Percentiles rank a stretch among this genome's conserved stretches.
phyloP scores from a whole-genome alignment of 2,888 invertebrate species.

The Cheilosia urbana region DNA sequence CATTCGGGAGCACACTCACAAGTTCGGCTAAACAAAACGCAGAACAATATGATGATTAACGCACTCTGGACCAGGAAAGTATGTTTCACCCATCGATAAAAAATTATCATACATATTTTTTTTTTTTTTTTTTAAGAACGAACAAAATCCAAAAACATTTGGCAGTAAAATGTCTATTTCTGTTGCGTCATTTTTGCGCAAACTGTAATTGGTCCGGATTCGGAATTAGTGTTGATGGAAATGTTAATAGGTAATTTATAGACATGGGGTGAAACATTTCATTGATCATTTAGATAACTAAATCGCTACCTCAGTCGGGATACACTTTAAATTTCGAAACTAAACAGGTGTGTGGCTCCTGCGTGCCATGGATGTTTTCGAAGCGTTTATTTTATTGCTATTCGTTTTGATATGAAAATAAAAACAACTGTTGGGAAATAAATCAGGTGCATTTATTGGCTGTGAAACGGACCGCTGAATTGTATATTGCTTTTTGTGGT shows the following conservation, averaged over 20 bases:
- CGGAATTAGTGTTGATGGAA: constrained; percentile 27
- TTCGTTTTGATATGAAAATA: constrained; percentile 9
- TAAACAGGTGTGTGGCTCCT: constrained; percentile 6
- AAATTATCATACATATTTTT: background rate
- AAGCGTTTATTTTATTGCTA: background rate
- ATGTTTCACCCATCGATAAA: background rate
- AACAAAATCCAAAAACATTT: constrained; percentile 24
- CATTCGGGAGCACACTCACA: background rate
- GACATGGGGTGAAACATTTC: constrained; percentile 17
- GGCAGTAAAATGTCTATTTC: constrained; percentile 1
- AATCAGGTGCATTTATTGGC: background rate
- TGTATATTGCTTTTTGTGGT: no score
- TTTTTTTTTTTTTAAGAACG: constrained; percentile 4
- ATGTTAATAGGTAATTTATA: constrained; percentile 39
- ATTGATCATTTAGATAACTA: constrained; percentile 11
- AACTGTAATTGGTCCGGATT: constrained; percentile 5
- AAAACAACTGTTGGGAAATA: background rate
- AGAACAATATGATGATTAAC: constrained; percentile 14
- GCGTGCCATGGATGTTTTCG: background rate
- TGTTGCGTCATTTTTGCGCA: background rate
- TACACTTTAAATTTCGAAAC: background rate
- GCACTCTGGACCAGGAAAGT: background rate
- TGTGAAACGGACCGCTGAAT: background rate
- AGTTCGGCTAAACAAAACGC: background rate
- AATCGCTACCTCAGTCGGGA: background rate